Percentiles rank a stretch among this genome's conserved stretches.
These are phyloP conservation scores for Selenia dentaria DNA, from an alignment of 2,888 invertebrate species.

Conservation along the genomic window DNA sequence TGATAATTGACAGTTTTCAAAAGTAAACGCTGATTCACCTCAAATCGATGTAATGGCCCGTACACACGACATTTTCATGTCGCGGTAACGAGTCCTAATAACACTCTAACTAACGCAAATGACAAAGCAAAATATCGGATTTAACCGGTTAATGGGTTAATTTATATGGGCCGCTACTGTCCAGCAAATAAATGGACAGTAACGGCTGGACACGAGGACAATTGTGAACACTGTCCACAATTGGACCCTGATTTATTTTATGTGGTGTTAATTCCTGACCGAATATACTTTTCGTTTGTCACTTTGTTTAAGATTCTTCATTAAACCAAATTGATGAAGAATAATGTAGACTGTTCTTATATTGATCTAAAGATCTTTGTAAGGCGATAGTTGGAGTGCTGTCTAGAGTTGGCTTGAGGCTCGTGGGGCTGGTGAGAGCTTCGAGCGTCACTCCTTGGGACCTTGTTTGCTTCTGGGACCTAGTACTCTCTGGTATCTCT, in stretches of 20 bases:
- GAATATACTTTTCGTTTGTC: slow-evolving; percentile 3
- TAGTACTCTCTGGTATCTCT: too few species aligned
- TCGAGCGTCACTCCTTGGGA: too few species aligned
- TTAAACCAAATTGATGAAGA: slow-evolving; percentile 12
- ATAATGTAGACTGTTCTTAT: neutral
- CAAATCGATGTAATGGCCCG: slow-evolving; percentile 16
- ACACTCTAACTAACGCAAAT: slow-evolving; percentile 30
- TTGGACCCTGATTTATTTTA: slow-evolving; percentile 20
- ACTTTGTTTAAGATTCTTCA: slow-evolving; percentile 4
- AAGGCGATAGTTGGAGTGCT: too few species aligned
- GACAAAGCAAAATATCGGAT: slow-evolving; percentile 35
- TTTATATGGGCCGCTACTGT: slow-evolving; percentile 24
- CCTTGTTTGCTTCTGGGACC: too few species aligned
- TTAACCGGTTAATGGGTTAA: slow-evolving; percentile 32
- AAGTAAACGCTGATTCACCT: too few species aligned
- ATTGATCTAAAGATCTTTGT: neutral
- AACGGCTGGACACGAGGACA: neutral
- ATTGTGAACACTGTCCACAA: slow-evolving; percentile 9
- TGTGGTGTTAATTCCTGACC: slow-evolving; percentile 9
- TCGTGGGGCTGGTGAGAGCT: too few species aligned
- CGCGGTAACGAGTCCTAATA: slow-evolving; percentile 27
- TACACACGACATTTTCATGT: slow-evolving; percentile 30
- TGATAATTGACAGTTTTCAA: too few species aligned
- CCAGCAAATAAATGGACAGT: neutral
- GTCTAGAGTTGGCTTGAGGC: too few species aligned